Evolutionary conservation across 2,888 invertebrate species (phyloP).

Genomic region (Troilus luridus): DNA sequence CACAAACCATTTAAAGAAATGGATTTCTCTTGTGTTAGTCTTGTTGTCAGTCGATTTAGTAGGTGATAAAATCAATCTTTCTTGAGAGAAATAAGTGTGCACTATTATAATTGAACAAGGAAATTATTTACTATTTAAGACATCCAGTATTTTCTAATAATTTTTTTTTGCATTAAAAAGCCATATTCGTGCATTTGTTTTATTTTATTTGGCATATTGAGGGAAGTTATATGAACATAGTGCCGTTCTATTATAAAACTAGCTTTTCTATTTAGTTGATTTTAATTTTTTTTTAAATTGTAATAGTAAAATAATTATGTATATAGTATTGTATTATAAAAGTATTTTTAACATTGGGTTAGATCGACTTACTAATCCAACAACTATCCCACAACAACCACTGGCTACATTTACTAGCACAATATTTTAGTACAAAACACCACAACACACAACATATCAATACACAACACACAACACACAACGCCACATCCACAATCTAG

Average conservation of each 20-base stretch:
- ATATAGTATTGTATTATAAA: slow-evolving; percentile 41
- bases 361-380: too few relatives aligned
- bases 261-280: not conserved
- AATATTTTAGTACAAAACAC: too few relatives aligned
- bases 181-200: not conserved
- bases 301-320: slow-evolving; percentile 37
- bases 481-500: too few relatives aligned
- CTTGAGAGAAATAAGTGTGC: not conserved
- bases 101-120: not conserved
- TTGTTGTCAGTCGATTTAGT: not conserved
- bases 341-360: slow-evolving; percentile 40
- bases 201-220: not conserved
- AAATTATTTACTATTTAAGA: not conserved
- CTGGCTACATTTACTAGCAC: too few relatives aligned
- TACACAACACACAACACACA: too few relatives aligned
- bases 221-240: not conserved
- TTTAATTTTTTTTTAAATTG: not conserved
- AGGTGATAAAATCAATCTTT: not conserved
- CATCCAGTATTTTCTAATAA: not conserved
- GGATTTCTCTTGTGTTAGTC: slow-evolving; percentile 40
- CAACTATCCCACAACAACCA: too few relatives aligned
- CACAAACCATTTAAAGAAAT: not conserved
- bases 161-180: not conserved
- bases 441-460: too few relatives aligned
- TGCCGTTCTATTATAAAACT: not conserved